Conservation (phyloP, 1,140 invertebrate species). For the Aleiodes sp. region DNA sequence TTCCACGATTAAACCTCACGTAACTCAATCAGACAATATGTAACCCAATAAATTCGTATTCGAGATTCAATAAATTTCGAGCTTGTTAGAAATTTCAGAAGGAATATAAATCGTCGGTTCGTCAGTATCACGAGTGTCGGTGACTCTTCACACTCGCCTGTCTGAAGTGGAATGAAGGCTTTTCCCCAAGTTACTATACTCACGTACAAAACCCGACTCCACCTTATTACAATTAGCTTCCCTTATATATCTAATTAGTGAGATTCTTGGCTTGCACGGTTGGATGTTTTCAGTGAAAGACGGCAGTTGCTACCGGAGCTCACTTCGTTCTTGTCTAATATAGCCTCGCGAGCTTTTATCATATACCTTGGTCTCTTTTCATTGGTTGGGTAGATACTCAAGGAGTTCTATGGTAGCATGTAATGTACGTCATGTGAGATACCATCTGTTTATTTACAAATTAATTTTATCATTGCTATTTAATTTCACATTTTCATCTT, state of each 20-base stretch:
- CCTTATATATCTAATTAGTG: constrained; percentile 61
- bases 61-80: not conserved
- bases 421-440: too few species aligned
- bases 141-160: constrained; percentile 7
- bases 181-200: not conserved
- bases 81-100: not conserved
- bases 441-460: too few species aligned
- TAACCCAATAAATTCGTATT: constrained; percentile 2
- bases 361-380: not conserved
- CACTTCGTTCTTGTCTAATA: constrained; percentile 53
- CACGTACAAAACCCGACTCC: constrained; percentile 53
- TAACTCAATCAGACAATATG: not conserved
- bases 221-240: constrained; percentile 61
- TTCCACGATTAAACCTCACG: not conserved
- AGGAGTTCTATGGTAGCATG: not conserved
- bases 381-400: not conserved
- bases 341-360: constrained; percentile 35
- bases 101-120: constrained; percentile 10
- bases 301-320: constrained; percentile 58
- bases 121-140: constrained; percentile 10
- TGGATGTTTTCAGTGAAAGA: constrained; percentile 56
- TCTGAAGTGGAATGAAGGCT: too few species aligned
- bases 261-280: constrained; percentile 54
- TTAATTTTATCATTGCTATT: too few species aligned
- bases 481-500: too few species aligned